Conservation (phyloP, 1,140 invertebrate species). For the Drosophila trapezifrons region DNA sequence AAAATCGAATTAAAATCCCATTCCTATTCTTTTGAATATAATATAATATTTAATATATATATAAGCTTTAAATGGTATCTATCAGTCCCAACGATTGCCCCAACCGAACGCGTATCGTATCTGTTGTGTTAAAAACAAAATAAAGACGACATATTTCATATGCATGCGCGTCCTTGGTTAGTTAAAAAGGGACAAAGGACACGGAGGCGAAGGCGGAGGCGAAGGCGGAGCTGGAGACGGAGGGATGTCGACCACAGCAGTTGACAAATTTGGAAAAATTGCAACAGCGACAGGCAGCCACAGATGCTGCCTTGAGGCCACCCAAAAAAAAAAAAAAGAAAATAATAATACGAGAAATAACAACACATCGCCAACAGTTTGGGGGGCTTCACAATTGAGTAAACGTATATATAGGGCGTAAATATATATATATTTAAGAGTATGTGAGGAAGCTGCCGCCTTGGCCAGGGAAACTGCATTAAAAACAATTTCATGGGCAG, state of each 20-base stretch:
- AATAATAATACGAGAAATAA: conserved; percentile 12
- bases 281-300: conserved; percentile 53
- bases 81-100: neutral
- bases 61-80: too few species aligned
- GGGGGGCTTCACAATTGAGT: conserved; percentile 26
- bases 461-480: neutral
- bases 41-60: too few species aligned
- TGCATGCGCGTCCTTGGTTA: conserved; percentile 48
- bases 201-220: neutral
- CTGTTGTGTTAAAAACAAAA: conserved; percentile 32
- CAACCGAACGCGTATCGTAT: neutral
- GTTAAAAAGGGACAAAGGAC: conserved; percentile 22
- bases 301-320: conserved; percentile 44
- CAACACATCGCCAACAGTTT: conserved; percentile 3
- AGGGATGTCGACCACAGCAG: conserved; percentile 51
- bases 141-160: conserved; percentile 70
- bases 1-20: too few species aligned
- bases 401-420: neutral
- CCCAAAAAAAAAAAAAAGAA: conserved; percentile 24
- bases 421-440: conserved; percentile 11
- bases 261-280: conserved; percentile 79
- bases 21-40: too few species aligned
- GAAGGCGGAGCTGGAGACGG: neutral
- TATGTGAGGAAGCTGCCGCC: conserved; percentile 19
- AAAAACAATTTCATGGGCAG: neutral